Base-by-base conservation (phyloP, 2,797 vertebrate genomes). In the Pseudopleuronectes americanus region DNA sequence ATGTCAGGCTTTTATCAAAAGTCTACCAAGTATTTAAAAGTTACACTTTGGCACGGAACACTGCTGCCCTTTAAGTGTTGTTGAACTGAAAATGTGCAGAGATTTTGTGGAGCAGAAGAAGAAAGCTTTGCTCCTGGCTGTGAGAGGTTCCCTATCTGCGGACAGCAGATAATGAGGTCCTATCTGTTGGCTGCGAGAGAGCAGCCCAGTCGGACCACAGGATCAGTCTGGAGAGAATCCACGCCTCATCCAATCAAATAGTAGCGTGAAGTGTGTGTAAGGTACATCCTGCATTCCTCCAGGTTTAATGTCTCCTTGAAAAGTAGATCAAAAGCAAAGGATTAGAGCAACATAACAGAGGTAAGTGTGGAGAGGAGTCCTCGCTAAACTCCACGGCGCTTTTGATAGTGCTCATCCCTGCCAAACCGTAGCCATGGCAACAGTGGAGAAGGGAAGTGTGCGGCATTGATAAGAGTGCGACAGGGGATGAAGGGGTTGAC, bases 361-460 rank as follows among this genome's bases (percentile, higher is more conserved):
- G 92, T 91, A 80, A 90, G 87, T 87, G 90, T 79, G 77, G 84
- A 86, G 87, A 87, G 73, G 84, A 90, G 89, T 89, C 85, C 84
- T 87, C 54, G 33, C 87, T 87, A 88, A 91, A 92, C 91, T 92
- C 88, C 80, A 69, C 24, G 57, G 79, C 45, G 81, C 86, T 89
- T 92, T 85, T 86, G 86, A 92, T 90, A 84, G 79, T 48, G 24
- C 84, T 92, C 91, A 85, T 91, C 89, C 88, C 88, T 91, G 92
- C 92, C 81, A 90, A 93, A 89, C 75, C 4, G 93, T 94, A 90
- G 86, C 91, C 91, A 94, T 94, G 91, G 94, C 91, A 95, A 95
- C 94, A 91, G 92, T 54, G 87, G 83, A 69, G 73, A 90, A 90
- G 87, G 77, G 77, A 88, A 92, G 91, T 89, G 90, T 86, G 89